Evolutionary conservation across 2,113 vertebrate species (phyloP), one percentile per base, ranked within the genome.

Genomic region (Accipiter virgatus): DNA sequence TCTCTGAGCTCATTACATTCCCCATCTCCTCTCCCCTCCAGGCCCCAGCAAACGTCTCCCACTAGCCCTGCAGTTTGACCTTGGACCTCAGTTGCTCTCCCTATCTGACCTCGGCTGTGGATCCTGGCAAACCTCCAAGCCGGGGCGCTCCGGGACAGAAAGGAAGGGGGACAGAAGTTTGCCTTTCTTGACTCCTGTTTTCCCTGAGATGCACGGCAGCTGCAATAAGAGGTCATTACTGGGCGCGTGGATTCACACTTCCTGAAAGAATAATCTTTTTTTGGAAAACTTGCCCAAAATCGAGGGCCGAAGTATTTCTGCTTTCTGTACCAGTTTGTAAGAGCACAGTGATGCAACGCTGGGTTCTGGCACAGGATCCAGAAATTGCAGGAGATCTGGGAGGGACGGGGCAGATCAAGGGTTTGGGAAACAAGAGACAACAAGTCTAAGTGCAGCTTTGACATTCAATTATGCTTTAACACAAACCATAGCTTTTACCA

Each of bases 61-160:
- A 78, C 89, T 42, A 94, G 71, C 91, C 78, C 78, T 86, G 47
- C 25, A 90, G 89, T 66, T 9, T 96, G 94, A 97, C 95, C 91
- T 94, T 80, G 81, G 89, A 97, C 93, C 95, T 61, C 70, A n/a
- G 88, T 16, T 91, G 91, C 84, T 96, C 93, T 90, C 79, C 62
- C 81, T 81, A 10, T 55, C 67, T 97, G 95, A 97, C 95, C 94
- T 55, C 42, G 70, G 63, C 84, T 86, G 95, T 56, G 78, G 74
- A 73, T 95, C 50, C 95, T 96, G 95, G 93, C 89, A 95, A 53
- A 48, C 14, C 11, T 93, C 83, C 86, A 53, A 66, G 42, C 16
- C 6, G 8, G 70, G 40, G n/a, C 71, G 63, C 84, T 81, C 58
- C 0, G 4, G 62, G 58, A 43, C 26, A 26, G 53, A 40, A 59